A percentile compares a stretch with the other conserved stretches of the same genome.
Evolutionary conservation across 2,888 invertebrate genomes (phyloP).

Genomic region (Drosophila suboccidentalis): DNA sequence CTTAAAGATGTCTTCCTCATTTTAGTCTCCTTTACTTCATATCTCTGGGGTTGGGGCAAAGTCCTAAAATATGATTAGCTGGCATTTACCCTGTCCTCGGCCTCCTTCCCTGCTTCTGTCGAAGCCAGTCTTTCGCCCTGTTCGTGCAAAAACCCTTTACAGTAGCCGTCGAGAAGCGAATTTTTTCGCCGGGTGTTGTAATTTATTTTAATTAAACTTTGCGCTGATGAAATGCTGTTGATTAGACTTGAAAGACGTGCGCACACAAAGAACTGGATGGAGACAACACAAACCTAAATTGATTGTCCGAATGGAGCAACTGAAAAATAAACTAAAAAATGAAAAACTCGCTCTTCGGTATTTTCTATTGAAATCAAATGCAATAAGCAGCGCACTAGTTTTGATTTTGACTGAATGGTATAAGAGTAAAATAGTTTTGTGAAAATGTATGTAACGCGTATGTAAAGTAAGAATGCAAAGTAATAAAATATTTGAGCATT

Average conservation of each 20-base stretch:
- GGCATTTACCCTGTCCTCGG: slow-evolving; percentile 63
- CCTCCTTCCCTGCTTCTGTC: background rate
- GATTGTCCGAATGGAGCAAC: slow-evolving; percentile 10
- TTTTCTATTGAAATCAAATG: slow-evolving; percentile 6
- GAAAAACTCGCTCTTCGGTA: background rate
- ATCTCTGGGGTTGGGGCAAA: slow-evolving; percentile 18
- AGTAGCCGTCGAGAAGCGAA: slow-evolving; percentile 25
- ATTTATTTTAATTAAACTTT: slow-evolving; percentile 80
- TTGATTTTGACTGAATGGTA: background rate
- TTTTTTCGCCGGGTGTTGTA: slow-evolving; percentile 64
- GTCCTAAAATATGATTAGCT: slow-evolving; percentile 76
- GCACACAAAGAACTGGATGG: slow-evolving; percentile 30
- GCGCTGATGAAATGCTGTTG: slow-evolving; percentile 78
- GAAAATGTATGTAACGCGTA: background rate
- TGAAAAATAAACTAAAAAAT: slow-evolving; percentile 1
- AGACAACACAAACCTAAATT: slow-evolving; percentile 20
- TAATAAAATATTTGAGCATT: too few relatives aligned
- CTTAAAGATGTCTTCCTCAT: slow-evolving; percentile 57
- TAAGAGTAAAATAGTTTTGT: background rate
- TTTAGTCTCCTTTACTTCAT: slow-evolving; percentile 1
- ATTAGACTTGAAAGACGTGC: slow-evolving; percentile 72
- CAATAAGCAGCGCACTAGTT: slow-evolving; percentile 30
- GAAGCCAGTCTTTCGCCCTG: slow-evolving; percentile 5
- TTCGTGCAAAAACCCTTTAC: slow-evolving; percentile 62
- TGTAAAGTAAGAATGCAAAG: too few relatives aligned